Percentiles rank a stretch among this genome's conserved stretches.
These are phyloP conservation scores for Arrhopalites spinosus DNA, from an alignment of 2,888 invertebrate species.

Conservation along the genomic window DNA sequence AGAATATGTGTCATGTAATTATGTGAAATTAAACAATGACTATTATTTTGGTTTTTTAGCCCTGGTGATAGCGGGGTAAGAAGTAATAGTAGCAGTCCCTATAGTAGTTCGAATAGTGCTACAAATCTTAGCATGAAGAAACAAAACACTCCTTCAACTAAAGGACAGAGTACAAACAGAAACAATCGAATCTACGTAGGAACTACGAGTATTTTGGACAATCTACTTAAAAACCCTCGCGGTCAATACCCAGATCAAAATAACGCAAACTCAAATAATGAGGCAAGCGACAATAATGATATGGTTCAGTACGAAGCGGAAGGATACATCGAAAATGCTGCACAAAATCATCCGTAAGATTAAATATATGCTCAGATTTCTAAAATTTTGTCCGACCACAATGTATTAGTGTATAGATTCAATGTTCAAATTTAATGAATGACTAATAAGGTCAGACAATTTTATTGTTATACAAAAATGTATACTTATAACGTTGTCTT, in stretches of 20 bases:
- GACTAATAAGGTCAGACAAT: too few relatives aligned
- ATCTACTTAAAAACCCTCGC: slow-evolving; percentile 55
- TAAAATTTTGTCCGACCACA: too few relatives aligned
- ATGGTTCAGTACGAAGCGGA: slow-evolving; percentile 56
- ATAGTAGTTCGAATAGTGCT: slow-evolving; percentile 42
- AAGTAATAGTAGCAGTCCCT: slow-evolving; percentile 45
- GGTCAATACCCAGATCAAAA: slow-evolving; percentile 41
- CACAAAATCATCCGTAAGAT: slow-evolving; percentile 30
- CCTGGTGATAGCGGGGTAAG: slow-evolving; percentile 47
- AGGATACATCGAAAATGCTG: slow-evolving; percentile 43
- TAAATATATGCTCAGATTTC: too few relatives aligned
- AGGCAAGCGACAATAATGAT: slow-evolving; percentile 55
- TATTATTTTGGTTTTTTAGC: background rate
- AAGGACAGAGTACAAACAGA: slow-evolving; percentile 42
- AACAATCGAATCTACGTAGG: slow-evolving; percentile 53
- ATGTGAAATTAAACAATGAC: too few relatives aligned
- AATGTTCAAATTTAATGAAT: too few relatives aligned
- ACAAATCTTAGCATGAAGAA: slow-evolving; percentile 39
- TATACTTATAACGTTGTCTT: too few relatives aligned
- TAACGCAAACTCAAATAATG: slow-evolving; percentile 39
- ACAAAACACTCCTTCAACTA: slow-evolving; percentile 37
- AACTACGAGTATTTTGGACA: slow-evolving; percentile 56
- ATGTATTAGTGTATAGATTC: too few relatives aligned
- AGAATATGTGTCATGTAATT: too few relatives aligned
- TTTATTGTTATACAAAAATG: too few relatives aligned